Evolutionary conservation across 2,113 vertebrate species (phyloP).

Genomic region (Ammodramus savannarum): DNA sequence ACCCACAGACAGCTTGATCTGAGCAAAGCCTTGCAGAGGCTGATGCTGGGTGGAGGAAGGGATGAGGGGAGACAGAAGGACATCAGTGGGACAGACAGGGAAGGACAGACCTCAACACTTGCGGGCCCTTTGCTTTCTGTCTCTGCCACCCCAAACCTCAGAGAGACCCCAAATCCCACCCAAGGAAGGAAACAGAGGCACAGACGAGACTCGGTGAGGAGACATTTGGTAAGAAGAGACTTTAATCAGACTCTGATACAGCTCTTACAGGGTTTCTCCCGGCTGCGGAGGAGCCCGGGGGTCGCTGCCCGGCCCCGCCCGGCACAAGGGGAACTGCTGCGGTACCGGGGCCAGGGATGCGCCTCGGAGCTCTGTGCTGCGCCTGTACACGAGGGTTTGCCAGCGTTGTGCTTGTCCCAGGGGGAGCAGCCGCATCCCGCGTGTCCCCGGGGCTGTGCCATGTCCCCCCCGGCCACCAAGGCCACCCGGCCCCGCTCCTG

Average conservation of each 20-base stretch:
- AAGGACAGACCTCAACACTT: fast-evolving
- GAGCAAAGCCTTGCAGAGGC: neutral
- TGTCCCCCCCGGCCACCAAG: neutral
- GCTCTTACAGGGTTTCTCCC: constrained; percentile 24
- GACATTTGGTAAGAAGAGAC: constrained; percentile 72
- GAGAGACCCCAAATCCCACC: neutral
- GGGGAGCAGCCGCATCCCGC: neutral
- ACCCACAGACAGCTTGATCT: fast-evolving
- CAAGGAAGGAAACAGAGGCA: neutral
- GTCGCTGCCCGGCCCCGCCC: neutral
- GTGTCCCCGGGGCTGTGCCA: fast-evolving
- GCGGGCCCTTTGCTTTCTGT: fast-evolving
- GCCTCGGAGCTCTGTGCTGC: constrained; percentile 18
- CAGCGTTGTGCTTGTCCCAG: neutral
- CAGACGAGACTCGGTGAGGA: constrained; percentile 29
- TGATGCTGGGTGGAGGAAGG: neutral
- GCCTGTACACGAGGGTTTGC: constrained; percentile 4
- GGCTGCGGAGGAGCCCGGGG: neutral
- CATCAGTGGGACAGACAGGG: fast-evolving
- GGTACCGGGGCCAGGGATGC: constrained; percentile 12
- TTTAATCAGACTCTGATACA: constrained; percentile 70
- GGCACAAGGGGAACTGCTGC: neutral
- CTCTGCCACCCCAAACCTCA: neutral
- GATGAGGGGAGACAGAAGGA: neutral
- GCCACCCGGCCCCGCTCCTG: neutral